Conservation (phyloP, 2,797 vertebrate species). For the Epinephelus malabaricus region DNA sequence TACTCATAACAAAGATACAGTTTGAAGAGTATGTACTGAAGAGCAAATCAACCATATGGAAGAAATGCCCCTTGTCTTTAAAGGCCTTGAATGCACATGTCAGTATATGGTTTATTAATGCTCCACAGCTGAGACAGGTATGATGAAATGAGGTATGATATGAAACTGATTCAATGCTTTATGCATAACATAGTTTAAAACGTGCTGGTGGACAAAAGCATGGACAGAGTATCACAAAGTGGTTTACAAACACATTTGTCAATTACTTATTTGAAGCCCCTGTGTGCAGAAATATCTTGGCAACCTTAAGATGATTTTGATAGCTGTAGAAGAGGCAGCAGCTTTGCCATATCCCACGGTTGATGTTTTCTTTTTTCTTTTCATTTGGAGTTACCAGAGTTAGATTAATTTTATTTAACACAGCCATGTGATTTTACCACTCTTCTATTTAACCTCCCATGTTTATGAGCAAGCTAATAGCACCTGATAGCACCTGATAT, state of each 20-base stretch:
- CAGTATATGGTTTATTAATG: background rate
- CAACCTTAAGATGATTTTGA: background rate
- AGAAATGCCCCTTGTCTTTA: too few relatives aligned
- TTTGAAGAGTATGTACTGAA: too few relatives aligned
- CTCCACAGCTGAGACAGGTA: background rate
- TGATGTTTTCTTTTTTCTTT: background rate
- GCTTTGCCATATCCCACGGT: background rate
- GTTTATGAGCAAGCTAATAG: background rate
- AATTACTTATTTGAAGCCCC: background rate
- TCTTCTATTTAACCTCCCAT: background rate
- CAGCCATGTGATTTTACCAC: background rate
- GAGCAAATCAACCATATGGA: too few relatives aligned
- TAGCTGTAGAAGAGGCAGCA: background rate
- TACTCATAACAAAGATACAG: too few relatives aligned
- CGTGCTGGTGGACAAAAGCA: background rate
- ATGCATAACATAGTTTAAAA: background rate
- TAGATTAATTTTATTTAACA: slow-evolving; percentile 3
- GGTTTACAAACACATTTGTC: slow-evolving; percentile 1
- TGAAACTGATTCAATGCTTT: background rate
- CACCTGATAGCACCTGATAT: slow-evolving; percentile 23
- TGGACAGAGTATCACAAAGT: slow-evolving; percentile 8
- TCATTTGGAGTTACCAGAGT: background rate
- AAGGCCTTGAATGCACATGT: too few relatives aligned
- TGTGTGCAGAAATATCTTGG: background rate
- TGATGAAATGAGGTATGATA: background rate